Base-by-base conservation (phyloP, 2,113 vertebrate genomes). In the Pholis gunnellus region DNA sequence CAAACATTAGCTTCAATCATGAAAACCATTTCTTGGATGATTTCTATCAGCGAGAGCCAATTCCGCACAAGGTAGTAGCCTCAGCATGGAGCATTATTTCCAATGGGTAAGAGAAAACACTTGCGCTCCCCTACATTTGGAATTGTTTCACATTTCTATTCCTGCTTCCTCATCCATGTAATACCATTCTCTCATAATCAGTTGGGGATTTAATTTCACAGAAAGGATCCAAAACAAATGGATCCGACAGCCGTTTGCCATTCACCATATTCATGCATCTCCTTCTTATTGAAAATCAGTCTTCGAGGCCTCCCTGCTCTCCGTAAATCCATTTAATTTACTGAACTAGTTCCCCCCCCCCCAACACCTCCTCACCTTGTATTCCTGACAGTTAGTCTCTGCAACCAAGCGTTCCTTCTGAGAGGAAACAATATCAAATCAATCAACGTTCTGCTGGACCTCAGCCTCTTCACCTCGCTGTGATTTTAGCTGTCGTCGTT, bases 201-300 rank as follows among this genome's bases (percentile, higher is more conserved):
- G 92, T 87, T 89, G 92, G 90, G 92, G 90, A 92, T 93, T 94
- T 94, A 91, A 92, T 93, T 93, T 90, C 84, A 89, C 87, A 89
- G 78, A 88, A 91, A 91, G 81, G 83, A 86, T 91, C 90, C 77
- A 73, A 92, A 94, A 92, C 90, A 91, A 94, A 94, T 82, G 87
- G 72, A 71, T 85, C 52, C 82, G 50, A 83, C 88, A 91, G 83
- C 76, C 73, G 68, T 79, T 87, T 89, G 81, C 86, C 71, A 78
- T 90, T 92, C 87, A 76, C 69, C 65, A 69, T 34, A 88, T 86
- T 91, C 90, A 92, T 92, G 85, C 61, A 75, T 92, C 85, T 88
- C 61, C 72, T 84, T 71, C 90, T 90, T 67, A 87, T 88, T 92
- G 89, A 85, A 90, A 92, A 86, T 87, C 88, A 77, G 82, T 88